Conservation (phyloP, 2,113 vertebrate genomes). For the Petromus typicus region DNA sequence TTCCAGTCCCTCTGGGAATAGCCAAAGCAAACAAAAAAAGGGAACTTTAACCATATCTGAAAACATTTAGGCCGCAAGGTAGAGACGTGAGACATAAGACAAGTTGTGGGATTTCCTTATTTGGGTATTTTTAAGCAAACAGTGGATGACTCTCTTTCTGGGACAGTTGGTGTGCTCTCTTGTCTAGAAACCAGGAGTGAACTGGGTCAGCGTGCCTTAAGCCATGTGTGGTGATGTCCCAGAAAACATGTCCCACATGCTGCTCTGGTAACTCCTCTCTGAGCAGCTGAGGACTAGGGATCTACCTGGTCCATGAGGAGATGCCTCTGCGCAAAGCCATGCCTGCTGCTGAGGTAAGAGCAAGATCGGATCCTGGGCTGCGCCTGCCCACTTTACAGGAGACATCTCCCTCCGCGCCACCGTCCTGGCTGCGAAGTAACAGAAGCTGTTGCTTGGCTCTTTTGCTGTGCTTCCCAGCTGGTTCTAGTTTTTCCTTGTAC, state of each 20-base stretch:
- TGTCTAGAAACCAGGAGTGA: conserved; percentile 59
- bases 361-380: background rate
- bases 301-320: background rate
- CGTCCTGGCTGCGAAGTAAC: background rate
- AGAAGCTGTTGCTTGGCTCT: background rate
- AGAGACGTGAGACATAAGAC: conserved; percentile 44
- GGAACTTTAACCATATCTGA: conserved; percentile 45
- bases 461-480: background rate
- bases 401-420: background rate
- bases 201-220: conserved; percentile 36
- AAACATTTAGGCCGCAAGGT: conserved; percentile 70
- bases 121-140: conserved; percentile 75
- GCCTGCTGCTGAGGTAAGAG: conserved; percentile 17
- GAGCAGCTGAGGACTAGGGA: background rate
- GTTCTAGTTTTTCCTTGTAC: background rate
- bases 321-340: background rate
- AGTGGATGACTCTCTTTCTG: conserved; percentile 68
- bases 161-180: conserved; percentile 37
- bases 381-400: background rate
- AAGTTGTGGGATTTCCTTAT: conserved; percentile 67
- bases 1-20: conserved; percentile 51
- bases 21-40: conserved; percentile 33
- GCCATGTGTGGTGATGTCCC: background rate
- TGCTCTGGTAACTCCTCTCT: background rate
- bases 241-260: background rate